Evolutionary conservation across 2,888 invertebrate species (phyloP), one percentile per base, ranked within the genome.

Genomic region (Lumbricus terrestris): DNA sequence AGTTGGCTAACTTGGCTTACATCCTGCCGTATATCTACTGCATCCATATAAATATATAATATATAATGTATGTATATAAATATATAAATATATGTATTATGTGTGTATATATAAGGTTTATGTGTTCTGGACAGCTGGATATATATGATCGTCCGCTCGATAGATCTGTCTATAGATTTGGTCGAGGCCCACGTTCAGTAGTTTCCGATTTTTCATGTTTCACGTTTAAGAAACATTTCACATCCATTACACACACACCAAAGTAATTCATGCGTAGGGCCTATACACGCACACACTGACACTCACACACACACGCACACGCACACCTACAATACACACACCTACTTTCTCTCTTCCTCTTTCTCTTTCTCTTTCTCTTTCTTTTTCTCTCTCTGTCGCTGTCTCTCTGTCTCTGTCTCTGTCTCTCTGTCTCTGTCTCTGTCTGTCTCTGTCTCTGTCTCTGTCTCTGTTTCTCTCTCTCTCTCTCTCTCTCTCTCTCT

Each of bases 191-290:
- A n/a, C 69, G n/a, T 69, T 69, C 69, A 69, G 69, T 69, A n/a
- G 69, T 69, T 69, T 69, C 69, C 69, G n/a, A 69, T 69, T n/a
- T 69, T 69, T 69, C 69, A 69, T 69, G 69, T 69, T 69, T n/a
- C n/a, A 69, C 69, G 69, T 69, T 69, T 69, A 69, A 69, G 69
- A 69, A 69, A 69, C 69, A 69, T 69, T n/a, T 69, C 69, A 69
- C 69, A 69, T 69, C n/a, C 11, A 69, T 69, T 69, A 69, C n/a
- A n/a, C 69, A 69, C 69, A 13, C 69, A n/a, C 69, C n/a, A 1
- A n/a, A n/a, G 69, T n/a, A 69, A n/a, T 69, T n/a, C n/a, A 69
- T 69, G 69, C 69, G 69, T 69, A 29, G n/a, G n/a, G n/a, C n/a
- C n/a, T n/a, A n/a, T n/a, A n/a, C n/a, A n/a, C n/a, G n/a, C n/a